These are phyloP conservation scores for Macrochelys suwanniensis DNA, from an alignment of 2,797 vertebrate species.

Conservation along the genomic window DNA sequence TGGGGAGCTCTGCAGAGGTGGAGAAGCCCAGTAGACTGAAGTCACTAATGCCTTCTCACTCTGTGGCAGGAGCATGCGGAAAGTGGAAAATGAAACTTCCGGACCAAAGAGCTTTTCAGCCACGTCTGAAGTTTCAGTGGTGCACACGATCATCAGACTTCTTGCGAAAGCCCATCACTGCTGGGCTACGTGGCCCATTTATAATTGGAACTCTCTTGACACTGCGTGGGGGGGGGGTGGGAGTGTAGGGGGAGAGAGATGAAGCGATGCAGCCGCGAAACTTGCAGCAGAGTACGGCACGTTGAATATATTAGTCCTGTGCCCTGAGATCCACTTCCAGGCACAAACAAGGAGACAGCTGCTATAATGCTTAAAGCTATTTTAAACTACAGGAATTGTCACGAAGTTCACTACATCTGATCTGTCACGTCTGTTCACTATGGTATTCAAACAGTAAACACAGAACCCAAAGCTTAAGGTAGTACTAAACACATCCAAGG, in stretches of 20 bases:
- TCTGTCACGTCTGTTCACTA: background rate
- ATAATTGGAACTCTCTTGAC: background rate
- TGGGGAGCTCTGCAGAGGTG: background rate
- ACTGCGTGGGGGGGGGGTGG: background rate
- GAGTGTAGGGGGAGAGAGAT: background rate
- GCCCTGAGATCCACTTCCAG: background rate
- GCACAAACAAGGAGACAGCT: background rate
- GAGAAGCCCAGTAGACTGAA: rapidly evolving
- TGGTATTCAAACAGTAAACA: background rate
- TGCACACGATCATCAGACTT: conserved; percentile 40
- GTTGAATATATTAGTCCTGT: background rate
- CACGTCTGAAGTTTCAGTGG: conserved; percentile 42
- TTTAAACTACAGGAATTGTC: background rate
- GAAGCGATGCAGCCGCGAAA: background rate
- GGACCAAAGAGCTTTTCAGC: conserved; percentile 52
- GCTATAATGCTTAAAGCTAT: background rate
- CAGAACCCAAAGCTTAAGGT: background rate
- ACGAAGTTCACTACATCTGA: background rate
- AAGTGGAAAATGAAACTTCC: conserved; percentile 64
- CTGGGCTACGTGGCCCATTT: conserved; percentile 17
- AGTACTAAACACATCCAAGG: background rate
- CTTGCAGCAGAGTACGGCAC: background rate
- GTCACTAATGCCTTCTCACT: background rate
- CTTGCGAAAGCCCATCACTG: conserved; percentile 41
- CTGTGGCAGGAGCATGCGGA: background rate